Conservation (phyloP, 2,113 vertebrate species). For the Silurus asotus region DNA sequence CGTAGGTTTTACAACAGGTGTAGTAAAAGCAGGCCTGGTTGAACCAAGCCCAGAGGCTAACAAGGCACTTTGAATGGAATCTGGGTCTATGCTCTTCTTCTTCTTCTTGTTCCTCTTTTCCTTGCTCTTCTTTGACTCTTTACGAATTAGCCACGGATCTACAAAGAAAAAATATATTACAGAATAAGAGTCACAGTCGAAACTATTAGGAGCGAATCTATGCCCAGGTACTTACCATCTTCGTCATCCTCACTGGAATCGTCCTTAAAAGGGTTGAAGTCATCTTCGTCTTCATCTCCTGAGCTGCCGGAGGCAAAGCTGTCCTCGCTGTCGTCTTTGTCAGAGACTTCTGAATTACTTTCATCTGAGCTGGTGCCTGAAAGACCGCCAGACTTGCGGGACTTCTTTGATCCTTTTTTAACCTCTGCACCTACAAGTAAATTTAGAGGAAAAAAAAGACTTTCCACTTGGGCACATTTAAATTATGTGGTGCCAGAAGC, state of each 20-base stretch:
- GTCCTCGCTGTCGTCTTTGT: constrained; percentile 87
- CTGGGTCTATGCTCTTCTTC: constrained; percentile 91
- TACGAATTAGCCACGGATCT: constrained; percentile 98
- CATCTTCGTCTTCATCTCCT: constrained; percentile 84
- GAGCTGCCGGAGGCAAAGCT: constrained; percentile 94
- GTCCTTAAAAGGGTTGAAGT: constrained; percentile 96
- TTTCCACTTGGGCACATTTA: not conserved
- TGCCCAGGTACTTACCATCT: constrained; percentile 80
- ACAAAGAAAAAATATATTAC: not conserved
- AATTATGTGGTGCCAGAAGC: not conserved
- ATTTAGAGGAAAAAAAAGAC: not conserved
- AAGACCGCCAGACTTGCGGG: constrained; percentile 84
- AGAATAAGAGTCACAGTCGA: not conserved
- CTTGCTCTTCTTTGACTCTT: constrained; percentile 93
- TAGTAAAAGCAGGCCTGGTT: constrained; percentile 86
- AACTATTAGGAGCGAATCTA: not conserved
- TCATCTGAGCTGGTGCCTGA: constrained; percentile 92
- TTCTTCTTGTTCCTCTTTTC: constrained; percentile 87
- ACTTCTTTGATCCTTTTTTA: constrained; percentile 84
- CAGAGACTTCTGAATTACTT: constrained; percentile 73
- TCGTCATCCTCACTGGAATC: constrained; percentile 93
- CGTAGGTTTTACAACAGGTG: constrained; percentile 74
- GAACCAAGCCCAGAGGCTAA: constrained; percentile 95
- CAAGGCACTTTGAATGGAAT: constrained; percentile 99
- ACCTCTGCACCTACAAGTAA: constrained; percentile 79